Conservation (phyloP, 2,113 vertebrate species). For the Hymenochirus boettgeri region DNA sequence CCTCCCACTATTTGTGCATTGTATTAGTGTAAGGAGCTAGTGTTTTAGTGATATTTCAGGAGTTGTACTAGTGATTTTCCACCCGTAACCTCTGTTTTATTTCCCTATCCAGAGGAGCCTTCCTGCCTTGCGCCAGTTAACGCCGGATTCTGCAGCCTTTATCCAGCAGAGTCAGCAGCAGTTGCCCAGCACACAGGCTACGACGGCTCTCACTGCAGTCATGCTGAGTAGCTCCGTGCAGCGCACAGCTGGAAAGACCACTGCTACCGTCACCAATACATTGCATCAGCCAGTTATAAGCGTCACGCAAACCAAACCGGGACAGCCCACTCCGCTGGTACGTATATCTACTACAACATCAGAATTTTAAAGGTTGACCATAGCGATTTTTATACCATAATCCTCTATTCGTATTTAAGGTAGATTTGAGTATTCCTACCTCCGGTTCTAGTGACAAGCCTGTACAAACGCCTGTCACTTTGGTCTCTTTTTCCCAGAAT, state of each 20-base stretch:
- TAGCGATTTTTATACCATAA: too few species aligned
- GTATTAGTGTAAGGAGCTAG: too few species aligned
- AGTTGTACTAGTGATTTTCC: too few species aligned
- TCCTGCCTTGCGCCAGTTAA: slow-evolving; percentile 91
- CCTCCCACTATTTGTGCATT: too few species aligned
- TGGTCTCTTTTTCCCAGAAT: too few species aligned
- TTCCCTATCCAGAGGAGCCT: slow-evolving; percentile 81
- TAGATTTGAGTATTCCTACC: too few species aligned
- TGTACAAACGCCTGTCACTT: too few species aligned
- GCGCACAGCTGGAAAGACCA: slow-evolving; percentile 68
- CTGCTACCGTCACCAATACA: slow-evolving; percentile 72
- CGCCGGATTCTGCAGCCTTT: slow-evolving; percentile 89
- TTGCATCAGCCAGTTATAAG: slow-evolving; percentile 83
- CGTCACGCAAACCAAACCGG: slow-evolving; percentile 77
- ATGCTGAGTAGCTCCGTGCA: slow-evolving; percentile 72
- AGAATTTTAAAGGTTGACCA: too few species aligned
- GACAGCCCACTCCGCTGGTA: slow-evolving; percentile 74
- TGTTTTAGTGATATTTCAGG: not conserved
- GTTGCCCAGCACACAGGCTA: slow-evolving; percentile 69
- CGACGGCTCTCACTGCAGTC: slow-evolving; percentile 73
- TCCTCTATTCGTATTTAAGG: too few species aligned
- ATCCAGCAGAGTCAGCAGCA: slow-evolving; percentile 92
- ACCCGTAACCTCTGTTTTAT: not conserved
- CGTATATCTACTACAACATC: slow-evolving; percentile 16
- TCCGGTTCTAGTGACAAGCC: too few species aligned